Base-by-base conservation (phyloP, 2,888 invertebrate species). In the Eupithecia insigniata region DNA sequence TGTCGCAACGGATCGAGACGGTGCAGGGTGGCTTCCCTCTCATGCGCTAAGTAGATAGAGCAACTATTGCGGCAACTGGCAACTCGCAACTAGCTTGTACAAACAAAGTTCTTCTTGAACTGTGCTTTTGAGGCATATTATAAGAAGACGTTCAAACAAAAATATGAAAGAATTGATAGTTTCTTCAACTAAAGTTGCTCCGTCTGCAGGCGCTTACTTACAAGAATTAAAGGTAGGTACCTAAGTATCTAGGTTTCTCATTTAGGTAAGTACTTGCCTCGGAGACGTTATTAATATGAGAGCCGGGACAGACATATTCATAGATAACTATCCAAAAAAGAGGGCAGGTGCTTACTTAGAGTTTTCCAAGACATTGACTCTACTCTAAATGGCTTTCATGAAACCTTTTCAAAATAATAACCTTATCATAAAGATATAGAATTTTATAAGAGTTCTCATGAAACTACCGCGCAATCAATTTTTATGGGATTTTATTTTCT, bases 401-500 rank as follows among this genome's bases (percentile, higher is more conserved):
- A 55, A 55, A 55, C 55, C 55, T 14, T n/a, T 55, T 55, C 55
- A 4, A 55, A 26, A 55, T 55, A 26, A 55, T 55, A 26, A 55
- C 12, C 10, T 10, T 51, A 51, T 22, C 22, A n/a, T 22, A 51
- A 55, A 55, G 46, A 26, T 26, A 26, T 55, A 55, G 12, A 55
- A 5, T 26, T 55, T 55, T 55, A 22, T 55, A 55, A 55, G 55
- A 26, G 26, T 55, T 12, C 55, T 55, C 26, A 14, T 26, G 26
- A 55, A 26, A 55, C 55, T 55, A 51, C 26, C 26, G 55, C 12
- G 10, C 55, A 55, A 55, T 55, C 55, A 14, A 55, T 55, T 39
- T 67, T 60, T 67, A 36, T 26, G 28, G 60, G 58, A 18, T 34
- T 67, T 34, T 6, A 67, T 67, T 55, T 67, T 36, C 55, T 55